Base-by-base conservation (phyloP, 92 coral and sea anemone genomes). In the Actinostola sp. region DNA sequence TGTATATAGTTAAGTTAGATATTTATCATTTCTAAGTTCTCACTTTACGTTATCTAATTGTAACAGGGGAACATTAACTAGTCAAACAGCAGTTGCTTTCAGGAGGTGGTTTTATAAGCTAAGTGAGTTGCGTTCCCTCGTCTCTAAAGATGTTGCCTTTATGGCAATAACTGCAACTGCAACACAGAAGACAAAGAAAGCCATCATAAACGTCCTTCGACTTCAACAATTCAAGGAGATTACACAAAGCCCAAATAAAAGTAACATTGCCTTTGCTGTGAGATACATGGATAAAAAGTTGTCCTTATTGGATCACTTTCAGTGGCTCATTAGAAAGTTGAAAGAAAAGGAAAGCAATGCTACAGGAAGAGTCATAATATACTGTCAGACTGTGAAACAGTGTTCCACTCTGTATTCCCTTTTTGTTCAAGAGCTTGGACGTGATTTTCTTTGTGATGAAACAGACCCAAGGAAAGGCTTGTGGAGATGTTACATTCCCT, bases 141-240 rank as follows among this genome's bases (percentile, higher is more conserved):
- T 78, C 24, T 46, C 76, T 38, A 58, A 67, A 8, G 35, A 24
- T 0, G 45, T 61, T 1, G 77, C 83, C 2, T 67, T 78, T 19
- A 67, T 78, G 76, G 83, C 70, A 36, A 39, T 77, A 0, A 77
- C 73, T 35, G 83, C 83, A 3, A 77, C 83, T 26, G 77, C 84
- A 31, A 57, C 84, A 28, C 24, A 52, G 21, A 44, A 44, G 48
- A 78, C 84, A 23, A 78, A 70, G 61, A 25, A 44, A 10, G 44
- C 20, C 16, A 69, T 78, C 1, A 21, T 33, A 20, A 41, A 61
- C 41, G 70, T 70, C 1, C 70, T 69, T 8, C 46, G 63, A 4
- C 39, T 78, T 8, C 31, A 25, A 44, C 52, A 68, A 5, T 57
- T 69, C 27, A 55, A 69, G 41, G 67, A 61, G 14, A 73, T 78